Base-by-base conservation (phyloP, 2,888 invertebrate species). In the Dichetophora obliterata region DNA sequence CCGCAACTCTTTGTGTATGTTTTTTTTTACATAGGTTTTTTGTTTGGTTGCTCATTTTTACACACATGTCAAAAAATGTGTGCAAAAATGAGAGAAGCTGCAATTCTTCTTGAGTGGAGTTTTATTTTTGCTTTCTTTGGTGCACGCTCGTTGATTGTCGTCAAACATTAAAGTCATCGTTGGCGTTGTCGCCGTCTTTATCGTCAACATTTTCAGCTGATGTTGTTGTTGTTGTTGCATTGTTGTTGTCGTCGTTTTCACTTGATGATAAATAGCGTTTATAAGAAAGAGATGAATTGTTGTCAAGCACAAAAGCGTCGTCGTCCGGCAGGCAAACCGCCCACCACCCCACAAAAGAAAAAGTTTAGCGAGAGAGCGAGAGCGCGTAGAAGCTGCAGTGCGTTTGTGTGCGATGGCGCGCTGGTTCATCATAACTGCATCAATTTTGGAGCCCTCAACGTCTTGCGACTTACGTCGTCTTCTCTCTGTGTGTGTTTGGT, bases 231-330 rank as follows among this genome's bases (percentile, higher is more conserved):
- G 72, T 75, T 76, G 73, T 48, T 78, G 63, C 22, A 19, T 19
- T 52, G 65, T 74, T 31, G 52, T 83, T 85, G 85, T 85, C 86
- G 85, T 86, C 87, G 85, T 87, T 87, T 82, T 80, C 85, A 85
- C 87, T 87, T 87, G 87, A 87, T 87, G 86, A 87, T 87, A 87
- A 87, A 87, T 87, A 85, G 87, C 87, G 87, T 87, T 87, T 87
- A 87, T 86, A 87, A 87, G 87, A 87, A 87, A 87, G 87, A 87
- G 87, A 87, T 87, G 87, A 87, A 87, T 87, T 87, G 87, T 86
- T 87, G 87, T 86, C 70, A 54, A 70, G 86, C 86, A 86, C 85
- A 85, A 84, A 50, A 27, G 34, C 19, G 22, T 43, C 65, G 9
- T 2, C 34, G 37, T 54, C 66, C 52, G 31, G 9, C 52, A 19